phyloP scores from a whole-genome alignment of 2,797 vertebrate genomes.

The Microctenopoma steveboyesi region DNA sequence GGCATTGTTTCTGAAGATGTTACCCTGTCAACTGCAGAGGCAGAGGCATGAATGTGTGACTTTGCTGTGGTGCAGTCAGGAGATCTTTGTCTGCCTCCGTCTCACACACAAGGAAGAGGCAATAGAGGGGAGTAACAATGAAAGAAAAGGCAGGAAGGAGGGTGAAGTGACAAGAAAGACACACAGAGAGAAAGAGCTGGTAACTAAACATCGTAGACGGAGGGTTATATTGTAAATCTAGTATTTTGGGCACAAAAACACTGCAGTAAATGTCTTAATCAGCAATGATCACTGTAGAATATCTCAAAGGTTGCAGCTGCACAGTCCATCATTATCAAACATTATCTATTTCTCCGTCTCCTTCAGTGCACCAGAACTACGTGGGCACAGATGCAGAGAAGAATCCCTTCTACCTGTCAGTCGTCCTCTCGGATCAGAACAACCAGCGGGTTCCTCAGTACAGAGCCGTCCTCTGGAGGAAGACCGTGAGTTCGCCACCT shows the following conservation, averaged over 20 bases:
- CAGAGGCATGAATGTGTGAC: slow-evolving; percentile 50
- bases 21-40: slow-evolving; percentile 53
- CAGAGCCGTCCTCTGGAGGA: slow-evolving; percentile 97
- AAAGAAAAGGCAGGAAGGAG: slow-evolving; percentile 5
- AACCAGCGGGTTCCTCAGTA: slow-evolving; percentile 97
- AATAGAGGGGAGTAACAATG: not conserved
- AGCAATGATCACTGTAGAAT: too few species aligned
- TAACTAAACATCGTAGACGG: not conserved
- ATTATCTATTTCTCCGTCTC: slow-evolving; percentile 40
- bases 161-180: not conserved
- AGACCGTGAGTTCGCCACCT: slow-evolving; percentile 86
- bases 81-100: slow-evolving; percentile 32
- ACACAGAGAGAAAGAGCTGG: not conserved
- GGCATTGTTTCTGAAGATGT: slow-evolving; percentile 56
- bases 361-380: slow-evolving; percentile 96
- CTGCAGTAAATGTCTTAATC: too few species aligned
- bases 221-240: too few species aligned
- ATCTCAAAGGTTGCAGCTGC: too few species aligned
- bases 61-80: slow-evolving; percentile 24
- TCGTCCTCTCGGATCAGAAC: slow-evolving; percentile 98
- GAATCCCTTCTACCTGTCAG: slow-evolving; percentile 97
- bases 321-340: too few species aligned
- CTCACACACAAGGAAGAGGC: slow-evolving; percentile 7
- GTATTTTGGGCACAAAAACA: too few species aligned
- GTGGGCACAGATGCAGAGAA: slow-evolving; percentile 95